phyloP scores from a whole-genome alignment of 2,113 vertebrate genomes.

The Herpetotheres cachinnans region DNA sequence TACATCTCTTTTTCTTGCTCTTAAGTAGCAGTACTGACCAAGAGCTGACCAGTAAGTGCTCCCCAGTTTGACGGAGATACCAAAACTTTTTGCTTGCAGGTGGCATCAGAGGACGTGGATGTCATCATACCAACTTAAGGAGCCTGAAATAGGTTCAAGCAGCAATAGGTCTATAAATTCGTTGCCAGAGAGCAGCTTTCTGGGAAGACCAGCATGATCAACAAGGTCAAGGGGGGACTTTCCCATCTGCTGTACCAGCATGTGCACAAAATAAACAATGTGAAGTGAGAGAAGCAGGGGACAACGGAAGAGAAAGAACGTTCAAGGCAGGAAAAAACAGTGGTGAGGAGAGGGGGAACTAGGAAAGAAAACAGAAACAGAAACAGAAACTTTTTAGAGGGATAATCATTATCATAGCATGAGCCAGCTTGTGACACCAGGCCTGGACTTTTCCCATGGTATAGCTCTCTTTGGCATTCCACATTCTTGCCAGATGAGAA shows the following conservation, averaged over 20 bases:
- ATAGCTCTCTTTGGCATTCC: not conserved
- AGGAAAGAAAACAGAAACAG: not conserved
- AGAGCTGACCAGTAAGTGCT: not conserved
- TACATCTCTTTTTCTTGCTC: not conserved
- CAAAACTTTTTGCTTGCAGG: not conserved
- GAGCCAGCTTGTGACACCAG: not conserved
- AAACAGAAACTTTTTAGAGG: not conserved
- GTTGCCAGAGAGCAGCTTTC: not conserved
- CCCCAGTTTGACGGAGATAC: not conserved
- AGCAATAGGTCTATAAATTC: not conserved
- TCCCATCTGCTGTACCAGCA: not conserved
- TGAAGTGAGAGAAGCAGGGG: not conserved
- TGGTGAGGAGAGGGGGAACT: not conserved
- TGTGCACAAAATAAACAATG: fast-evolving
- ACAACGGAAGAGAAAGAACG: not conserved
- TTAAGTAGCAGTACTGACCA: not conserved
- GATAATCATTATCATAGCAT: not conserved
- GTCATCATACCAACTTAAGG: not conserved
- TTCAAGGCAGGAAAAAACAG: not conserved
- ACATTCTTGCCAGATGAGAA: not conserved
- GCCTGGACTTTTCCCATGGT: not conserved
- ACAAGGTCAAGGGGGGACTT: not conserved
- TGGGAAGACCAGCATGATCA: not conserved
- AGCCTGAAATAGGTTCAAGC: not conserved
- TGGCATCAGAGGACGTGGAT: not conserved